Conservation (phyloP, 2,113 vertebrate species). For the Eretmochelys imbricata region DNA sequence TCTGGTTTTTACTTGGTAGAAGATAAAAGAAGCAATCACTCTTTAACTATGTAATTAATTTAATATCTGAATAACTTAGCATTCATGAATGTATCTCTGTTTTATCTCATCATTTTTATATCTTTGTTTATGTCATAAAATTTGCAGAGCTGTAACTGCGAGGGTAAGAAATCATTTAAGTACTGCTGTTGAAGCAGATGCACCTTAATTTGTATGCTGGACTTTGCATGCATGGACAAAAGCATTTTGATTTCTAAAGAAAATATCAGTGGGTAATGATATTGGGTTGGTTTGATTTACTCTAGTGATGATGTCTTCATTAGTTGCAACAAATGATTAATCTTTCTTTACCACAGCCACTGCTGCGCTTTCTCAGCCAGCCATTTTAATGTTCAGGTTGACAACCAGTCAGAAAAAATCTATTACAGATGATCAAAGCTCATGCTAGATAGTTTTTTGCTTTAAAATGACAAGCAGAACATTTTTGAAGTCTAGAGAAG, state of each 20-base stretch:
- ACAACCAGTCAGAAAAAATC: conserved; percentile 71
- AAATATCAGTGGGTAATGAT: conserved; percentile 47
- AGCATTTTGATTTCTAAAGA: conserved; percentile 61
- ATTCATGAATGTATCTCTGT: conserved; percentile 36
- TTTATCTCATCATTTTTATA: conserved; percentile 55
- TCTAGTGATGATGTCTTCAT: conserved; percentile 57
- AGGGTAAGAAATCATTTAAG: neutral
- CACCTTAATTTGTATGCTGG: neutral
- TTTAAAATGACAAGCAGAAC: conserved; percentile 44
- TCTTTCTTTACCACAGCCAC: conserved; percentile 26
- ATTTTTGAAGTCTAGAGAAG: conserved; percentile 15
- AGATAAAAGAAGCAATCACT: conserved; percentile 63
- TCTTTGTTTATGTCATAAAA: conserved; percentile 51
- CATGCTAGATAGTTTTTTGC: conserved; percentile 19
- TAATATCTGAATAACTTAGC: conserved; percentile 65
- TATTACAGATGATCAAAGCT: conserved; percentile 69
- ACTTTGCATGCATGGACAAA: conserved; percentile 22
- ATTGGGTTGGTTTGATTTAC: conserved; percentile 50
- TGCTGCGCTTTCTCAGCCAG: conserved; percentile 63
- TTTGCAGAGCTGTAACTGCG: neutral
- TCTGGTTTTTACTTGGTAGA: conserved; percentile 44
- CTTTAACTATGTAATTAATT: conserved; percentile 69
- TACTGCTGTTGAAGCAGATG: neutral
- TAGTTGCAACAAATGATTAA: conserved; percentile 69
- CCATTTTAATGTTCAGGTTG: conserved; percentile 78